Evolutionary conservation across 2,797 vertebrate genomes (phyloP).

Genomic region (Urophycis tenuis): DNA sequence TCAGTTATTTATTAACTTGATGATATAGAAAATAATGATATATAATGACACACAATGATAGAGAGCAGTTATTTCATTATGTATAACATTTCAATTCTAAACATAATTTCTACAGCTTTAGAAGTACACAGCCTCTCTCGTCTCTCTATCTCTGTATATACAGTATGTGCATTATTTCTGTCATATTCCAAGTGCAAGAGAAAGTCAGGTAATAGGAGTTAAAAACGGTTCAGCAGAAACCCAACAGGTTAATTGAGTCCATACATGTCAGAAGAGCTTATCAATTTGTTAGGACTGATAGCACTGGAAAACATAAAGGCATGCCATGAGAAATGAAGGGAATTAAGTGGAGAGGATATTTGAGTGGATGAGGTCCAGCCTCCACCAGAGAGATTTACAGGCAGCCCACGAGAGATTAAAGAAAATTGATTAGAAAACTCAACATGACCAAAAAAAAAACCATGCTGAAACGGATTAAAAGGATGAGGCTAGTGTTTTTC

Average conservation of each 20-base stretch:
- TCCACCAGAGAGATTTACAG: background rate
- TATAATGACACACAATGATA: too few relatives aligned
- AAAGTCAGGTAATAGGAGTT: background rate
- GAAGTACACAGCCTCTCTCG: too few relatives aligned
- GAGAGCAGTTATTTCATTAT: too few relatives aligned
- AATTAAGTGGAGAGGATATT: background rate
- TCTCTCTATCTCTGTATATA: background rate
- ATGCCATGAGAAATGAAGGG: background rate
- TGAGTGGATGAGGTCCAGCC: background rate
- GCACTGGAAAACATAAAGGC: background rate
- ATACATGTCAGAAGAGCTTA: too few relatives aligned
- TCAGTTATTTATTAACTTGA: too few relatives aligned
- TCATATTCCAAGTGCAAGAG: too few relatives aligned
- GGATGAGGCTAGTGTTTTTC: background rate
- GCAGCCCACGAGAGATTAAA: background rate
- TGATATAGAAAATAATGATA: too few relatives aligned
- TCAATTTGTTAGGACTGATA: background rate
- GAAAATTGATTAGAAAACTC: background rate
- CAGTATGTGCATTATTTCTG: too few relatives aligned
- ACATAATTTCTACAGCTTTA: too few relatives aligned
- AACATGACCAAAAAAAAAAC: background rate
- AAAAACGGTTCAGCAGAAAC: background rate
- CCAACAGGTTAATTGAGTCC: background rate
- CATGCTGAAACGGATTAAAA: background rate
- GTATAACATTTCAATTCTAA: too few relatives aligned